Evolutionary conservation across 1,140 invertebrate genomes (phyloP), one percentile per base, ranked within the genome.

Genomic region (Drosophila varians): DNA sequence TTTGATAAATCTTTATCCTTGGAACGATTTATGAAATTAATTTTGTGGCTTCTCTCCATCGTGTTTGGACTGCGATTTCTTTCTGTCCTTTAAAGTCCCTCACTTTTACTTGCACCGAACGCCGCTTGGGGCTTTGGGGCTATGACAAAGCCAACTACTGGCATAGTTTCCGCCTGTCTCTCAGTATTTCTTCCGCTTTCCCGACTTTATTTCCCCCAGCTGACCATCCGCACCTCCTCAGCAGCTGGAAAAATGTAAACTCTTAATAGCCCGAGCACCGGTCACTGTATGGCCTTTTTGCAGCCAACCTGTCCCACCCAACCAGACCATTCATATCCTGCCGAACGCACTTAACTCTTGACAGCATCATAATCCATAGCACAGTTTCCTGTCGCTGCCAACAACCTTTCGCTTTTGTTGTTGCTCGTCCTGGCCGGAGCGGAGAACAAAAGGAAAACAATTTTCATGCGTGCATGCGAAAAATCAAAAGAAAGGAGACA

Each of bases 391-490:
- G 79, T 34, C 47, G 61, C 66, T 69, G 80, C 42, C 75, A 86
- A 76, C 75, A 86, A 76, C 79, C 79, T 76, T 64, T 61, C 54
- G 57, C 75, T 58, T 64, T 60, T 84, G 79, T 55, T 75, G 79
- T 26, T 83, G 55, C 47, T 55, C 53, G 57, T 31, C 58, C 58
- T 42, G 46, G 3, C 26, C 46, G 43, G n/a, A 12, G n/a, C 4
- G 14, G 76, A 74, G 60, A 76, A 84, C 80, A 84, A 84, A 86
- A 66, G 80, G 76, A 84, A 84, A 84, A 84, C 80, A 77, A 84
- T 84, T 84, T 84, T 84, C 80, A 84, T 84, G 80, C 80, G 80
- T 84, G 80, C 76, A 64, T 86, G 76, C 62, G 43, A 80, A 86
- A 77, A 84, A 76, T 80, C 72, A 84, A 84, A 86, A 71, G 55